A percentile compares a stretch with the other conserved stretches of the same genome.
Conservation (phyloP, 1,140 invertebrate genomes). For the Ooceraea biroi region DNA sequence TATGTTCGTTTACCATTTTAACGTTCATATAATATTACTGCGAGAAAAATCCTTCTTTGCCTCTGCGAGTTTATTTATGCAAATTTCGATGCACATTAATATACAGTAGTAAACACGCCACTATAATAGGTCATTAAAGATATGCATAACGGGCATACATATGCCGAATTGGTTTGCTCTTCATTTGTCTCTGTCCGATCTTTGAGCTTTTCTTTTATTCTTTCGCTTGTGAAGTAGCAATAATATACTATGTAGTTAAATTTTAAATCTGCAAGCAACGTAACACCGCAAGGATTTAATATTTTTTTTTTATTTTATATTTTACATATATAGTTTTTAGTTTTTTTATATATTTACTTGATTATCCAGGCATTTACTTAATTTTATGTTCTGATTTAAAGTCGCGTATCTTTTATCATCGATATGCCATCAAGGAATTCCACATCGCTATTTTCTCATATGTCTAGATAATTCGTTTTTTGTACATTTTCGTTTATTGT, state of each 20-base stretch:
- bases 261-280: too few relatives aligned
- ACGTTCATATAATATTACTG: slow-evolving; percentile 14
- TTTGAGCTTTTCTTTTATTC: too few relatives aligned
- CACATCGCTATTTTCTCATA: background rate
- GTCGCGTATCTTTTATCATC: background rate
- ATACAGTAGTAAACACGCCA: slow-evolving; percentile 39
- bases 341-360: too few relatives aligned
- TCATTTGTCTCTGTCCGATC: slow-evolving; percentile 32
- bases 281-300: too few relatives aligned
- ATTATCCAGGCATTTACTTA: slow-evolving; percentile 1
- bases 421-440: slow-evolving; percentile 35
- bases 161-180: slow-evolving; percentile 43
- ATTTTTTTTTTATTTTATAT: too few relatives aligned
- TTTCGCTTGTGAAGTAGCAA: too few relatives aligned
- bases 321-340: too few relatives aligned
- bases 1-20: background rate
- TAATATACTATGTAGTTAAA: too few relatives aligned
- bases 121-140: slow-evolving; percentile 42
- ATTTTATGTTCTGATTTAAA: slow-evolving; percentile 42
- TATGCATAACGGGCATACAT: slow-evolving; percentile 25
- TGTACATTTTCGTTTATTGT: background rate
- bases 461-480: slow-evolving; percentile 29
- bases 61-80: slow-evolving; percentile 23
- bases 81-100: slow-evolving; percentile 49
- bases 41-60: slow-evolving; percentile 1